Evolutionary conservation across 2,113 vertebrate genomes (phyloP).

Genomic region (Hassar affinis): DNA sequence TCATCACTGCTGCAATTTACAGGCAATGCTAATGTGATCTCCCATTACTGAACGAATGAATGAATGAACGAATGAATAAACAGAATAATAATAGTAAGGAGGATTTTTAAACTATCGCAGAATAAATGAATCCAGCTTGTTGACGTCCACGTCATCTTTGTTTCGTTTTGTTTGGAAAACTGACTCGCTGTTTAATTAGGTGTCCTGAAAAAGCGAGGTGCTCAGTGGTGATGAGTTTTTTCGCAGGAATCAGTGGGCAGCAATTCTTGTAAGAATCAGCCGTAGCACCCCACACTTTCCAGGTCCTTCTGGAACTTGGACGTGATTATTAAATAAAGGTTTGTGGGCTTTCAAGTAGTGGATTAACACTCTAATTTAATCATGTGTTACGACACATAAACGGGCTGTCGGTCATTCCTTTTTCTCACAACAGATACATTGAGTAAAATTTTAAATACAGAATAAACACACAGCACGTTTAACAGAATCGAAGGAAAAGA

Average conservation of each 20-base stretch:
- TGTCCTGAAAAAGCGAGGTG: slow-evolving; percentile 51
- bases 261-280: slow-evolving; percentile 74
- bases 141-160: neutral
- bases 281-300: slow-evolving; percentile 67
- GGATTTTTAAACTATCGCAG: no score
- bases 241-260: slow-evolving; percentile 70
- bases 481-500: no score
- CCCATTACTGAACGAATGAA: slow-evolving; percentile 15
- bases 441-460: slow-evolving; percentile 57
- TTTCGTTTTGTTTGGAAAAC: slow-evolving; percentile 1
- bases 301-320: slow-evolving; percentile 73
- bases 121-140: neutral
- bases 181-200: neutral
- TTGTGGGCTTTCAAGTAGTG: slow-evolving; percentile 67
- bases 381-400: slow-evolving; percentile 76
- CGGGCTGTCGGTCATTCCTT: slow-evolving; percentile 68
- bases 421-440: slow-evolving; percentile 59
- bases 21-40: slow-evolving; percentile 60
- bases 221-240: slow-evolving; percentile 62
- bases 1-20: slow-evolving; percentile 71
- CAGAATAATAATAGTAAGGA: no score
- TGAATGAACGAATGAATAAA: neutral
- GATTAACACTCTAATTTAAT: slow-evolving; percentile 77
- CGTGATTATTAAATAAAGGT: slow-evolving; percentile 60
- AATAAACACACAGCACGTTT: neutral